Base-by-base conservation (phyloP, 2,797 vertebrate species). In the Austrolebias charrua region DNA sequence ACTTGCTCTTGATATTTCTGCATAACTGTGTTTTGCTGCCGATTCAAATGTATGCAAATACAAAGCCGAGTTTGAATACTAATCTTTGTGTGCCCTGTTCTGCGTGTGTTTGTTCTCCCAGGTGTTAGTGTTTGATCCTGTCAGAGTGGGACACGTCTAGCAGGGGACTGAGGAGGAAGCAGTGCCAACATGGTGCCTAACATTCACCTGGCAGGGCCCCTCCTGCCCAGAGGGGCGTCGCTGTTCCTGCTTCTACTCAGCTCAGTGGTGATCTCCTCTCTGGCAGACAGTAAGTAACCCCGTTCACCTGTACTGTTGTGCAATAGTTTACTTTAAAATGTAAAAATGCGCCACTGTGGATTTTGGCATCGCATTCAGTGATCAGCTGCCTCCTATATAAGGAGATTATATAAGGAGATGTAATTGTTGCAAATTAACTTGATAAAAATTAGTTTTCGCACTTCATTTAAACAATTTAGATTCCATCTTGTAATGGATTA, bases 101-200 rank as follows among this genome's bases (percentile, higher is more conserved):
- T 85, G 69, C 86, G 81, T 85, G 42, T 85, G 69, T 87, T 83
- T 86, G 45, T 77, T 79, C 76, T 80, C 80, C 61, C 88, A 94
- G 93, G 92, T 92, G 88, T 89, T 89, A 92, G 87, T 89, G 88
- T 92, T 92, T 93, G 92, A 93, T 92, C 89, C 90, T 85, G 81
- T 89, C 86, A 91, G 78, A 89, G 87, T 84, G 84, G 89, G 86
- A 89, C 81, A 84, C 73, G 86, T 92, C 92, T 90, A 89, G 84
- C 80, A 72, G 77, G 88, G 89, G 90, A 90, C 88, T 69, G 83
- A 92, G 87, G 91, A 85, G 91, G 91, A 89, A 93, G 90, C 91
- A 76, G 91, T 90, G 92, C 93, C 90, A 16, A 86, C 92, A 96
- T 96, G 95, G 94, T 94, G 94, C 94, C 93, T 93, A 91, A 93